Conservation (phyloP, 2,113 vertebrate genomes). For the Paramormyrops kingsleyae region DNA sequence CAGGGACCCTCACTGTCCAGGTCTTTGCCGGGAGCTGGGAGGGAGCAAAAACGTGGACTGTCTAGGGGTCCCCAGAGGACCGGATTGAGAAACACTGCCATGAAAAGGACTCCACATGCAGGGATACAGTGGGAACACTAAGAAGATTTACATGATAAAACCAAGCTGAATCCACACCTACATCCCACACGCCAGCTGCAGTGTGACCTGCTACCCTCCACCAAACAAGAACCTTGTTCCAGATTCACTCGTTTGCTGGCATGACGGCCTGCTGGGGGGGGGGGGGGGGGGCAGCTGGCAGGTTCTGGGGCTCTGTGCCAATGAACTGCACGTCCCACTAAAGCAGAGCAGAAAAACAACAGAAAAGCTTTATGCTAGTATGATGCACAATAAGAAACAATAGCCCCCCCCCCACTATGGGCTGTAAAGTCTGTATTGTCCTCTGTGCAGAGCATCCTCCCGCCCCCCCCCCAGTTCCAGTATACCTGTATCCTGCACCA, state of each 20-base stretch:
- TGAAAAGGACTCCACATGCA: background rate
- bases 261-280: background rate
- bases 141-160: background rate
- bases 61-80: background rate
- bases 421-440: background rate
- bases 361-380: background rate
- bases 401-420: background rate
- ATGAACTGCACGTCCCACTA: slow-evolving; percentile 14
- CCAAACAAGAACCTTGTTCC: background rate
- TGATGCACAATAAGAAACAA: background rate
- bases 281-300: background rate
- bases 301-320: slow-evolving; percentile 27
- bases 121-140: background rate
- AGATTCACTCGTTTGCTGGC: background rate
- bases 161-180: background rate
- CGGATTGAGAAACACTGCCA: background rate
- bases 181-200: background rate
- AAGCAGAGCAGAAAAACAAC: background rate
- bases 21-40: background rate
- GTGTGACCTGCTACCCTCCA: background rate
- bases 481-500: background rate
- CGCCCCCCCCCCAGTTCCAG: background rate
- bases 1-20: background rate
- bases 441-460: background rate
- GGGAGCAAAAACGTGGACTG: background rate